Evolutionary conservation across 2,113 vertebrate species (phyloP).

Genomic region (Dinomys branickii): DNA sequence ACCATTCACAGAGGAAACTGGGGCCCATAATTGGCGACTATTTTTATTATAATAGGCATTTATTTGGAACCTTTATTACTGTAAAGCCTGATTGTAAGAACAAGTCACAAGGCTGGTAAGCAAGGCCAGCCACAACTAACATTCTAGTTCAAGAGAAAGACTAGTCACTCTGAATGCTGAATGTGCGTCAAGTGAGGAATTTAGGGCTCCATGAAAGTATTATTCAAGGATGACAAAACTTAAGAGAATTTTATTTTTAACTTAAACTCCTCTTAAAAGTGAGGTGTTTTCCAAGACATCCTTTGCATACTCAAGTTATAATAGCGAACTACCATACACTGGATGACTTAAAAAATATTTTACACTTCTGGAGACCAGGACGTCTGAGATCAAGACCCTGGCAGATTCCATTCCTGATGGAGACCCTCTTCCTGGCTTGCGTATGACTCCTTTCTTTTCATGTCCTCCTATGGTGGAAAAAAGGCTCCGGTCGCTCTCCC

Average conservation of each 20-base stretch:
- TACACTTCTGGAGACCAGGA: neutral
- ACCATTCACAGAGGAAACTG: neutral
- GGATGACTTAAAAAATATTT: neutral
- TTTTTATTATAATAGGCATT: neutral
- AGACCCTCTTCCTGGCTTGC: neutral
- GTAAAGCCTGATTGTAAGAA: constrained; percentile 40
- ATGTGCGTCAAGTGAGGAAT: neutral
- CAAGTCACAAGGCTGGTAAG: neutral
- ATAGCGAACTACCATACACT: neutral
- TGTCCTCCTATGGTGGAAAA: neutral
- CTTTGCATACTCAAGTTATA: neutral
- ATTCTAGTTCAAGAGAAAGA: neutral
- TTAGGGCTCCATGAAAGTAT: neutral
- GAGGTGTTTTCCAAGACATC: neutral
- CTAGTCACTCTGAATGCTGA: neutral
- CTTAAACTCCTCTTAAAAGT: neutral
- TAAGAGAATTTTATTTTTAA: constrained; percentile 1
- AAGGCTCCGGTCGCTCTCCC: neutral
- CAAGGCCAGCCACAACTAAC: neutral
- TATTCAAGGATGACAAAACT: constrained; percentile 23
- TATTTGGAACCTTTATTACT: neutral
- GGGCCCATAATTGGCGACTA: neutral
- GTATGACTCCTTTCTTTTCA: neutral
- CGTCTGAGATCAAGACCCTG: neutral
- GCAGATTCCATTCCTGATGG: neutral